Evolutionary conservation across 2,113 vertebrate species (phyloP).

Genomic region (Corvus cornix): DNA sequence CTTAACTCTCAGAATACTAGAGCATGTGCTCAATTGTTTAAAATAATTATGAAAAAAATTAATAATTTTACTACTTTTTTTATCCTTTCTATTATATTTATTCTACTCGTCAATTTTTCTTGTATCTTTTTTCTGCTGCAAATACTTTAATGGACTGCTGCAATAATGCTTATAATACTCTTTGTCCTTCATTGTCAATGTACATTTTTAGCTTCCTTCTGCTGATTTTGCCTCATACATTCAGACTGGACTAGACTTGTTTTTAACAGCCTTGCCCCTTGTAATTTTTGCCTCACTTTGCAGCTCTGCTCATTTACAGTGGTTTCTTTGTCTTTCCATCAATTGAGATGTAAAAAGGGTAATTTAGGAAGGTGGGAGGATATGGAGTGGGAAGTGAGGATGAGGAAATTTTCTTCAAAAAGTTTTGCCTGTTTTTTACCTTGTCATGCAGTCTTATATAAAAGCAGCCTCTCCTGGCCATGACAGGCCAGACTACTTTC

Average conservation of each 20-base stretch:
- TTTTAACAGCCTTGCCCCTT: slow-evolving; percentile 39
- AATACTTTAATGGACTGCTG: neutral
- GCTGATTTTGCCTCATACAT: slow-evolving; percentile 34
- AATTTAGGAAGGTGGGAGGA: slow-evolving; percentile 67
- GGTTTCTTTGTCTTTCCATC: slow-evolving; percentile 58
- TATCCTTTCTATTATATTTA: neutral
- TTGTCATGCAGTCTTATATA: slow-evolving; percentile 42
- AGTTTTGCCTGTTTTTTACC: slow-evolving; percentile 27
- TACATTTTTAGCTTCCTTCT: slow-evolving; percentile 51
- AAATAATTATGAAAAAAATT: neutral
- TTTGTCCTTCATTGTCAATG: slow-evolving; percentile 4
- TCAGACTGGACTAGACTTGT: slow-evolving; percentile 44
- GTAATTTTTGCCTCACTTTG: slow-evolving; percentile 39
- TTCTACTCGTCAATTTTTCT: neutral
- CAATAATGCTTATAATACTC: neutral
- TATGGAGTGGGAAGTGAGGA: slow-evolving; percentile 57
- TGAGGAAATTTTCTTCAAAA: slow-evolving; percentile 49
- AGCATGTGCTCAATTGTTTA: neutral
- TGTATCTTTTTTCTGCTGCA: neutral
- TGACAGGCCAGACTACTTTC: neutral
- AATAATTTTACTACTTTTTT: neutral
- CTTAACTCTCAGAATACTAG: neutral
- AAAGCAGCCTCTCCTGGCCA: neutral
- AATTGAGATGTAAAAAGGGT: slow-evolving; percentile 59
- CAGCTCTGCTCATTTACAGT: slow-evolving; percentile 1